Evolutionary conservation across 2,113 vertebrate species (phyloP).

Genomic region (Gnathonemus longibarbis): DNA sequence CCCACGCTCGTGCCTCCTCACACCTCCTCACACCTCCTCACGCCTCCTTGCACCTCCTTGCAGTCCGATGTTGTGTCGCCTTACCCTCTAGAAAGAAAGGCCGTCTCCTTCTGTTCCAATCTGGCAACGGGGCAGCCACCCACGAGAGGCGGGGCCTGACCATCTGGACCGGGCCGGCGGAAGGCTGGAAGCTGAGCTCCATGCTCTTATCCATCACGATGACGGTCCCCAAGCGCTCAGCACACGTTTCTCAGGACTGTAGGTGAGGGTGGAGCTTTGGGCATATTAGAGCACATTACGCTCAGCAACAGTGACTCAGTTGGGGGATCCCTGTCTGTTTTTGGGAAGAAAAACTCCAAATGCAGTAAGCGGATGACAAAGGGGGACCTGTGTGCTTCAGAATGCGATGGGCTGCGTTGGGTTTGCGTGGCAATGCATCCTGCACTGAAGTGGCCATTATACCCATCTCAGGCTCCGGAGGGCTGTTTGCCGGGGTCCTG

Average conservation of each 20-base stretch:
- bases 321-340: not conserved
- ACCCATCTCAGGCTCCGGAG: not conserved
- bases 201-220: not conserved
- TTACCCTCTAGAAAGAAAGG: not conserved
- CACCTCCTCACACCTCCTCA: not conserved
- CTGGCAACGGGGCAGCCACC: constrained; percentile 13
- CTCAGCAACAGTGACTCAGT: not conserved
- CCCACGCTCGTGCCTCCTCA: not conserved
- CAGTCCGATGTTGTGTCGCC: not conserved
- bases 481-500: not conserved
- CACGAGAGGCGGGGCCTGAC: not conserved
- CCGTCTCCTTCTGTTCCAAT: constrained; percentile 16
- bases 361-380: not conserved
- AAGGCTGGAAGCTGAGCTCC: not conserved
- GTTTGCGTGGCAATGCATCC: constrained; percentile 13
- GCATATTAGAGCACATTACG: not conserved
- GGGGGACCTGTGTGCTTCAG: not conserved
- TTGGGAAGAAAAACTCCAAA: not conserved
- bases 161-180: not conserved
- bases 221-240: not conserved
- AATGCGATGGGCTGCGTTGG: not conserved
- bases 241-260: not conserved
- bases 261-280: not conserved
- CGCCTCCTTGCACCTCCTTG: not conserved
- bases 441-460: constrained; percentile 14